phyloP scores from a whole-genome alignment of 2,113 vertebrate genomes.

The Tor tambroides region DNA sequence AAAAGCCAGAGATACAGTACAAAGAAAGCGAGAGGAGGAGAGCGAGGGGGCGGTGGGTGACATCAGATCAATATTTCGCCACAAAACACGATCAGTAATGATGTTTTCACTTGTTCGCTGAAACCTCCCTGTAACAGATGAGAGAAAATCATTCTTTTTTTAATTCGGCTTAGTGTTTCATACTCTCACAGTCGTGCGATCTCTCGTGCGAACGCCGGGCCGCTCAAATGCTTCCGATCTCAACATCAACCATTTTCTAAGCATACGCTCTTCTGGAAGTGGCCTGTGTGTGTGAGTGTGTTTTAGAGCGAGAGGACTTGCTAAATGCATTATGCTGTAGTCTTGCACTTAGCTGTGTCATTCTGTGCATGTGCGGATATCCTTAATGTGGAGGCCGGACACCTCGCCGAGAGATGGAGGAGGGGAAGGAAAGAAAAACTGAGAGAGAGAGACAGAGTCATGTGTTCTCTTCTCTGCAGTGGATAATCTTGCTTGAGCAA shows the following conservation, averaged over 20 bases:
- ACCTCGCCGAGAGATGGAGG: constrained; percentile 40
- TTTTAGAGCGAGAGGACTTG: constrained; percentile 54
- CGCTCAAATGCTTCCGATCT: constrained; percentile 20
- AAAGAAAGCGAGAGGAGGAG: constrained; percentile 14
- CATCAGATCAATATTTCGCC: constrained; percentile 63
- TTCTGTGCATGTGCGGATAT: constrained; percentile 57
- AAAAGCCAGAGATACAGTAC: constrained; percentile 25
- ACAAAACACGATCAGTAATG: constrained; percentile 64
- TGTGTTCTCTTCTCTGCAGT: constrained; percentile 13
- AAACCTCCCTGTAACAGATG: constrained; percentile 60
- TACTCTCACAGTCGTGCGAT: neutral
- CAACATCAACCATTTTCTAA: constrained; percentile 39
- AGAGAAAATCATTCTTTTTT: constrained; percentile 43
- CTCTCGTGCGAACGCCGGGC: neutral
- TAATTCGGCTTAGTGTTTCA: constrained; percentile 34
- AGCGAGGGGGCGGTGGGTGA: neutral
- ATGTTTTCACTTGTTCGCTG: constrained; percentile 63
- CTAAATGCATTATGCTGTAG: constrained; percentile 60
- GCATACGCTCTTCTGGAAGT: constrained; percentile 25
- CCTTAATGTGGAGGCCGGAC: constrained; percentile 52
- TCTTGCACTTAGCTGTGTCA: constrained; percentile 62
- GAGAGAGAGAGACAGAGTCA: constrained; percentile 14
- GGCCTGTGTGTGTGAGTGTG: neutral
- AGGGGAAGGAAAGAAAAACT: neutral
- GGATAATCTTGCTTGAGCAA: constrained; percentile 42